These are phyloP conservation scores for Dicrurus megarhynchus DNA, from an alignment of 2,113 vertebrate genomes.

Conservation along the genomic window DNA sequence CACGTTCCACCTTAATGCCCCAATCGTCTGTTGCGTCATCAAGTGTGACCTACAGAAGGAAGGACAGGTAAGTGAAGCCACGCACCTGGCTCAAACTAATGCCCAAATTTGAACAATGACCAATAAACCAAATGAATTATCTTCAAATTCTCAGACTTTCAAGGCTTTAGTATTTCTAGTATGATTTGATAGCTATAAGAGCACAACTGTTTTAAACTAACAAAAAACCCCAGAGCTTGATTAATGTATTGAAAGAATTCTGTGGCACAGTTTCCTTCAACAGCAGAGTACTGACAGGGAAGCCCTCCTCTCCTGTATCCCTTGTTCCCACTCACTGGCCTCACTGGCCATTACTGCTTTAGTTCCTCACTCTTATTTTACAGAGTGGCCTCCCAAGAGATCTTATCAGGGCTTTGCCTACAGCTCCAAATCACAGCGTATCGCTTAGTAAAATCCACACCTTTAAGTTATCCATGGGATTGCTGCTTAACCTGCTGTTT, in stretches of 20 bases:
- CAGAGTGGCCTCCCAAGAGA: not conserved
- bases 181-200: not conserved
- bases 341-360: not conserved
- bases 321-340: not conserved
- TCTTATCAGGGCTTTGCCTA: not conserved
- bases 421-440: not conserved
- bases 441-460: not conserved
- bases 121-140: not conserved
- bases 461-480: not conserved
- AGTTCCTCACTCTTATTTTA: not conserved
- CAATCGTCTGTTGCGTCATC: slow-evolving; percentile 92
- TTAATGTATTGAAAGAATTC: not conserved
- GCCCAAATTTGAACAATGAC: not conserved
- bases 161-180: not conserved
- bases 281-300: not conserved
- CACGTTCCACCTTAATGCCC: slow-evolving; percentile 97
- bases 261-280: not conserved
- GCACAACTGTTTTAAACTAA: not conserved
- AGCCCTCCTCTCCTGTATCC: not conserved
- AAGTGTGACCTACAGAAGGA: slow-evolving; percentile 73
- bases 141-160: not conserved
- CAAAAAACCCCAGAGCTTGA: not conserved
- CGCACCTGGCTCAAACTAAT: not conserved
- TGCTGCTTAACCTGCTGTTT: not conserved
- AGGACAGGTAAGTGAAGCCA: not conserved